Evolutionary conservation across 2,888 invertebrate species (phyloP), one percentile per base, ranked within the genome.

Genomic region (Notodonta dromedarius): DNA sequence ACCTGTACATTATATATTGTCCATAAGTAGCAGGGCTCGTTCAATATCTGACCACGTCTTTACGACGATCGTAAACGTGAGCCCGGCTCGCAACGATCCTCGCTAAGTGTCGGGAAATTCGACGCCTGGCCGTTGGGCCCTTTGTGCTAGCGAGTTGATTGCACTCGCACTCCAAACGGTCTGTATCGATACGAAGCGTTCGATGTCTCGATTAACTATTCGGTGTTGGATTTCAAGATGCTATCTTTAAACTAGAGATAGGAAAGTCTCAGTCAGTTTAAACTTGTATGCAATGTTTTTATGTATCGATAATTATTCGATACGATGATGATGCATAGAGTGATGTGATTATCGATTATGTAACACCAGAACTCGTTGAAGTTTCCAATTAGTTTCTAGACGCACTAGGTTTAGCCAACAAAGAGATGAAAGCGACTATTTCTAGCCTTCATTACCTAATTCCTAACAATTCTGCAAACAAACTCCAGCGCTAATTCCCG

Each of bases 31-130:
- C 63, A 71, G 63, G 66, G 65, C 63, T 67, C 68, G 73, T 84
- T 81, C 79, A 83, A 85, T 85, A 86, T 87, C 84, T 82, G 80
- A 77, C 82, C 83, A 82, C 83, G 83, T 83, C 80, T 88, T 88
- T 88, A 88, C 80, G 87, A 84, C 76, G 66, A 69, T 79, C 85
- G 78, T 89, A 87, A 88, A 88, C 75, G 78, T 78, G 75, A 61
- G 73, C 77, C 69, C 67, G 70, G 74, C 73, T 62, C 67, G 66
- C 73, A 74, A 74, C 81, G 81, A 83, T 81, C 83, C 79, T 82
- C 78, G 77, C 82, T 73, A 71, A 79, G 80, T 81, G 83, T 84
- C 85, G 84, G 77, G 85, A 82, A 88, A 88, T 80, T 82, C 80
- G 87, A 88, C 78, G 74, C 81, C 80, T 78, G 78, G 76, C 77